Percentiles rank a stretch among this genome's conserved stretches.
phyloP scores from a whole-genome alignment of 2,797 vertebrate genomes.

The Propithecus perrieri region DNA sequence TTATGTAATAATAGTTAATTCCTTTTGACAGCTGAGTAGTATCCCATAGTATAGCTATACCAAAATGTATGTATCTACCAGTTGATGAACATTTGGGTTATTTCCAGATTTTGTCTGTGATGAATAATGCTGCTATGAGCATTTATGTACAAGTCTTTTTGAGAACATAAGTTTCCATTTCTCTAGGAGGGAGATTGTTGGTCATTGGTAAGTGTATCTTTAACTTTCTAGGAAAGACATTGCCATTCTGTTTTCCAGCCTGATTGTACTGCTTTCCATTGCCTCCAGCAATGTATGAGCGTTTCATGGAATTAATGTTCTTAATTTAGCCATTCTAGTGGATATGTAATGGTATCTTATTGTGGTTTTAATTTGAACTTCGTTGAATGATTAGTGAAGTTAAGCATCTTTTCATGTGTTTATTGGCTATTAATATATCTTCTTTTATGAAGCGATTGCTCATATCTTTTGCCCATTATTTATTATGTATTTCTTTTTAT shows the following conservation, averaged over 20 bases:
- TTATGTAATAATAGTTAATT: too few species aligned
- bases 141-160: background rate
- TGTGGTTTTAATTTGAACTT: background rate
- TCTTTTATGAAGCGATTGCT: background rate
- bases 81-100: background rate
- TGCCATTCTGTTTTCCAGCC: background rate
- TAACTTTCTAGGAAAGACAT: background rate
- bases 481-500: background rate
- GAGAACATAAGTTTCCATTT: background rate
- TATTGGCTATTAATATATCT: background rate
- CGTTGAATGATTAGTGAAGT: background rate
- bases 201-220: background rate
- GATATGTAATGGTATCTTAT: background rate
- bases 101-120: background rate
- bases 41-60: background rate
- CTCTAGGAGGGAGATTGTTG: background rate
- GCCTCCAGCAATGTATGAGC: background rate
- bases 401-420: background rate
- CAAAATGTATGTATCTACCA: background rate
- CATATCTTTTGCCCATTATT: background rate
- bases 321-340: background rate
- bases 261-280: background rate
- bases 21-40: background rate
- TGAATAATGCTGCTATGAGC: background rate
- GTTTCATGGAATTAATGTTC: background rate